phyloP scores from a whole-genome alignment of 2,888 invertebrate genomes.

The Elaeidobius kamerunicus region DNA sequence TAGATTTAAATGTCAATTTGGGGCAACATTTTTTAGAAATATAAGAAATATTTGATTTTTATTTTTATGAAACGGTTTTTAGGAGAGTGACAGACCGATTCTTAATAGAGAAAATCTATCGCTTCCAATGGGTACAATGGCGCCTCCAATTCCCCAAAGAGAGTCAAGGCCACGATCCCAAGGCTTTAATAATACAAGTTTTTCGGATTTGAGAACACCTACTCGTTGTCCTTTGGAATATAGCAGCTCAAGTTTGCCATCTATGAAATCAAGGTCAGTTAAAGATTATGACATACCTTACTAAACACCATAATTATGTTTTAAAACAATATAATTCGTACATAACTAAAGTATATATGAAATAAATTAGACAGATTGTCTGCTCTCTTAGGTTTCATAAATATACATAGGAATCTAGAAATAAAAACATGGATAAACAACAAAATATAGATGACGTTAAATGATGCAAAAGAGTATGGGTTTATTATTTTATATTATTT shows the following conservation, averaged over 20 bases:
- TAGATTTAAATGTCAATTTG: constrained; percentile 47
- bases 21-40: background rate
- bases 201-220: constrained; percentile 47
- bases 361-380: no score
- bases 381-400: no score
- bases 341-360: no score
- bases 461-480: no score
- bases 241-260: constrained; percentile 48
- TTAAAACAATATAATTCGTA: no score
- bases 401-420: no score
- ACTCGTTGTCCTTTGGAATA: constrained; percentile 49
- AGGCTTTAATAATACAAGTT: constrained; percentile 51
- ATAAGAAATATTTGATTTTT: constrained; percentile 5
- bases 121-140: constrained; percentile 48
- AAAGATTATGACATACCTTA: no score
- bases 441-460: no score
- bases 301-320: no score
- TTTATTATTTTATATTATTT: no score
- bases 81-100: constrained; percentile 40
- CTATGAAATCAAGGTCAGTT: constrained; percentile 50
- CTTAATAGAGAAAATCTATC: constrained; percentile 48
- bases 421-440: no score
- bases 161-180: constrained; percentile 59
- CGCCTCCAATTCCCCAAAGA: constrained; percentile 60
- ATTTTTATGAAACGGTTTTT: no score